Percentiles rank a stretch among this genome's conserved stretches.
Evolutionary conservation across 2,113 vertebrate genomes (phyloP).

Genomic region (Nansenia antarctica): DNA sequence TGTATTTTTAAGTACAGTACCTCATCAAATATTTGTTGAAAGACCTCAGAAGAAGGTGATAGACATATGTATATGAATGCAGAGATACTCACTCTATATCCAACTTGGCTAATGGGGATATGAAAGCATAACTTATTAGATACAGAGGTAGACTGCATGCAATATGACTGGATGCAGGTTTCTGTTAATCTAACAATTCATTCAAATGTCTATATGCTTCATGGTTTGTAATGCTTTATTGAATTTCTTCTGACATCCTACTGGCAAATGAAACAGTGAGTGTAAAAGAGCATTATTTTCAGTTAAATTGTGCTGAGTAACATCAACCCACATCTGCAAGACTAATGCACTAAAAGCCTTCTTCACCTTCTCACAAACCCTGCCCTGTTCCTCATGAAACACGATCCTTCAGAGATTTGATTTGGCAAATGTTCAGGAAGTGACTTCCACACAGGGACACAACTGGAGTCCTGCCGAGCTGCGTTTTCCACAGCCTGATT

Average conservation of each 20-base stretch:
- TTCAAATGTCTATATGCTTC: background rate
- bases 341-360: conserved; percentile 31
- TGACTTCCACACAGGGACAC: conserved; percentile 45
- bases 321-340: conserved; percentile 25
- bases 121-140: background rate
- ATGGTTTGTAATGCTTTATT: conserved; percentile 6
- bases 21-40: conserved; percentile 33
- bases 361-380: conserved; percentile 37
- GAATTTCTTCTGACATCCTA: background rate
- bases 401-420: conserved; percentile 55
- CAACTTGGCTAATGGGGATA: background rate
- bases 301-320: conserved; percentile 23
- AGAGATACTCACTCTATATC: background rate
- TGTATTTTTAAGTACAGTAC: conserved; percentile 17
- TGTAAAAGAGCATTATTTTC: conserved; percentile 10
- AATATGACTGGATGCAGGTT: background rate
- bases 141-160: background rate
- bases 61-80: background rate
- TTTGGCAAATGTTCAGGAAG: conserved; percentile 49
- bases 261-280: background rate
- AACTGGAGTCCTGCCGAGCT: conserved; percentile 30
- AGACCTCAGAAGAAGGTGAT: background rate
- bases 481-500: conserved; percentile 19
- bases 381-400: conserved; percentile 54
- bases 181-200: background rate